A percentile compares a stretch with the other conserved stretches of the same genome.
These are phyloP conservation scores for Mirza zaza DNA, from an alignment of 2,113 vertebrate species.

Conservation along the genomic window DNA sequence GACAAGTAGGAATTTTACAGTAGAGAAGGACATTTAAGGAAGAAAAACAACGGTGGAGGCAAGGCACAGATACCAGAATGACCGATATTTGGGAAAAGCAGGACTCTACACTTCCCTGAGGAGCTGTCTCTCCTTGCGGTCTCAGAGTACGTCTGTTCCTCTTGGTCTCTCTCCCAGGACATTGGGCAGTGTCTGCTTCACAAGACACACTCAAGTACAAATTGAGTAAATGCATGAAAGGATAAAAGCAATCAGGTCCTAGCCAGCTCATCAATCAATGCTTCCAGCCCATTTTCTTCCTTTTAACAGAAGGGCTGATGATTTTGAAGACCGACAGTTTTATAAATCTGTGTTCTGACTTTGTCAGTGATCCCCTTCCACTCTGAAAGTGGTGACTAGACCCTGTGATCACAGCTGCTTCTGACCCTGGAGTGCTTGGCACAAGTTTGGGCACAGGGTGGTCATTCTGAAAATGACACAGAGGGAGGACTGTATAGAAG, in stretches of 20 bases:
- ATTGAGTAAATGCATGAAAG: neutral
- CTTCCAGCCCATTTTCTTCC: neutral
- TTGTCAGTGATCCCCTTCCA: neutral
- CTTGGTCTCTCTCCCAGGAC: neutral
- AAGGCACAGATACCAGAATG: neutral
- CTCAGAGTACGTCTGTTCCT: neutral
- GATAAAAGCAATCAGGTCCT: neutral
- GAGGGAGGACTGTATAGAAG: neutral
- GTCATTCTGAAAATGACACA: neutral
- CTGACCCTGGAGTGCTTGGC: neutral
- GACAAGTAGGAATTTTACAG: neutral
- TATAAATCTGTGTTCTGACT: neutral
- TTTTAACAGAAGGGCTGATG: neutral
- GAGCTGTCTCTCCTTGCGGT: neutral
- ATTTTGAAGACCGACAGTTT: neutral
- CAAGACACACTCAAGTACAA: neutral
- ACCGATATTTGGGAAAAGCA: neutral
- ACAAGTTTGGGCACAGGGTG: neutral
- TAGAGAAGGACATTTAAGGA: neutral
- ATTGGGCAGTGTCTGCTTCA: neutral
- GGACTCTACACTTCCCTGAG: neutral
- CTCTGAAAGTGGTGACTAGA: neutral
- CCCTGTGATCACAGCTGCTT: neutral
- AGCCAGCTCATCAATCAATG: neutral
- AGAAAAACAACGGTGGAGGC: neutral